Evolutionary conservation across 2,888 invertebrate genomes (phyloP), one percentile per base, ranked within the genome.

Genomic region (Cerastis rubricosa): DNA sequence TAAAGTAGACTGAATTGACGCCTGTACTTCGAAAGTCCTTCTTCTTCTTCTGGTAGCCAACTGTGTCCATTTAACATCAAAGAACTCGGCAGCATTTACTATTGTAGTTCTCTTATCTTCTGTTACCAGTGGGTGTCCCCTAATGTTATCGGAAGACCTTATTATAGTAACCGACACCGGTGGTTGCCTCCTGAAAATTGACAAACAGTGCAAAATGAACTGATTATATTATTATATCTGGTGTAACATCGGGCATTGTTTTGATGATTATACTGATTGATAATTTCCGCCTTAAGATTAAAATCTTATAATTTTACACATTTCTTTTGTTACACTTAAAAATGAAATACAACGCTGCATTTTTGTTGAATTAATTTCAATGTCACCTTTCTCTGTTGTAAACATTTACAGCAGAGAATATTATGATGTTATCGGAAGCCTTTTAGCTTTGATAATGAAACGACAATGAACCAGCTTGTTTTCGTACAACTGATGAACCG

Each of bases 321-420:
- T 61, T 61, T 61, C 4, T 19, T 9, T 19, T 25, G 57, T 35
- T 54, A 11, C n/a, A n/a, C 5, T 54, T 54, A 0, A 54, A 54
- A 54, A 54, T 35, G 19, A 40, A 66, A 25, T 49, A 40, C 19
- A 66, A 14, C 9, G 9, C 17, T 51, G 63, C 35, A 40, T 63
- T 64, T 29, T 43, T n/a, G 9, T 51, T 54, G 1, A 69, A 35
- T 67, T 19, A 43, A 68, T 43, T 19, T 43, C 11, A 69, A 64
- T 35, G 49, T 73, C 70, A 71, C 57, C 74, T 71, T 71, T 22
- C 8, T 25, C n/a, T 14, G 63, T 45, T 45, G 22, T 64, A 54
- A 61, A 72, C 1, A 22, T 59, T 64, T 54, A 47, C 40, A 45
- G 54, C 59, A 51, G 9, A 61, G 19, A 49, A 35, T n/a, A 14